These are phyloP conservation scores for Hyaena hyaena DNA, from an alignment of 2,113 vertebrate genomes.

Conservation along the genomic window DNA sequence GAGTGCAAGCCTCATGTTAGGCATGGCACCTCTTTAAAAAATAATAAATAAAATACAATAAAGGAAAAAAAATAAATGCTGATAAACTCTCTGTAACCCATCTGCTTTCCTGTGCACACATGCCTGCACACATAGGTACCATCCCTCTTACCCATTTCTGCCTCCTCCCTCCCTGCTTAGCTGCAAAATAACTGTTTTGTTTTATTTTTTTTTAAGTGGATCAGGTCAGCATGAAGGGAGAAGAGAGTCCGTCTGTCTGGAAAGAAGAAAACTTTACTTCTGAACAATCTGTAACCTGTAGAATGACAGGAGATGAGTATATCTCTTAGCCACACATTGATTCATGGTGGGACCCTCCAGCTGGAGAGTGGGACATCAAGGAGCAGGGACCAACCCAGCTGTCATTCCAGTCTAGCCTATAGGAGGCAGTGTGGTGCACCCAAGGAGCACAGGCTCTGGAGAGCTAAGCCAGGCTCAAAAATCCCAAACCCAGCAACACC, in stretches of 20 bases:
- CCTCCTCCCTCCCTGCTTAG: background rate
- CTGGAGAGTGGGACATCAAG: background rate
- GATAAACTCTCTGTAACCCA: background rate
- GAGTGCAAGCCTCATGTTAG: background rate
- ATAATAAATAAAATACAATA: too few relatives aligned
- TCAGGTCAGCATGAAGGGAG: background rate
- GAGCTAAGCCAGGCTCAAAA: background rate
- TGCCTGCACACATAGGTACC: background rate
- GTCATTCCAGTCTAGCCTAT: background rate
- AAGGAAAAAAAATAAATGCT: background rate
- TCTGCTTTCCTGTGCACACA: background rate
- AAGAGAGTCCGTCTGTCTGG: background rate
- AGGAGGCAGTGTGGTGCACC: background rate
- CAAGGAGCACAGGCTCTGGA: background rate
- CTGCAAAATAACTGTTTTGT: background rate
- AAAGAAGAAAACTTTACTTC: slow-evolving; percentile 13
- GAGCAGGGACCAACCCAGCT: background rate
- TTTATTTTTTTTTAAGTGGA: background rate
- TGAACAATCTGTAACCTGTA: background rate
- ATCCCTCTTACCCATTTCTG: background rate
- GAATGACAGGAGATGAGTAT: background rate
- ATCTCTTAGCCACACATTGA: background rate
- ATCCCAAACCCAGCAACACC: background rate
- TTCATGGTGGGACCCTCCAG: background rate
- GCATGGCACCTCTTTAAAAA: background rate